These are phyloP conservation scores for Machaerirhynchus nigripectus DNA, from an alignment of 2,113 vertebrate genomes.

Conservation along the genomic window DNA sequence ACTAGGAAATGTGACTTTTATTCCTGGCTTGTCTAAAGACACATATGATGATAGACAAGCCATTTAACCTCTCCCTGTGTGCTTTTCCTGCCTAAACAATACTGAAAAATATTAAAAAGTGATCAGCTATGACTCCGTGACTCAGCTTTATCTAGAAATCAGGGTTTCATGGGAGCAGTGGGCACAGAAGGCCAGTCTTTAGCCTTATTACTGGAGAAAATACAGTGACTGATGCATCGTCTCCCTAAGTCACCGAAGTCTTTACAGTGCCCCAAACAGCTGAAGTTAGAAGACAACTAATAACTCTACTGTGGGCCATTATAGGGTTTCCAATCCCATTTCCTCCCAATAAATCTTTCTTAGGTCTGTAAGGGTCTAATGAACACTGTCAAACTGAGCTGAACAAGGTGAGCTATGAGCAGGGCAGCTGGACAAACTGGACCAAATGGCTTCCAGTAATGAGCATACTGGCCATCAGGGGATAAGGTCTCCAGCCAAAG, in stretches of 20 bases:
- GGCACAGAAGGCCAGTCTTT: neutral
- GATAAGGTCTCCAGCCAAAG: neutral
- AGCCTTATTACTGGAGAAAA: neutral
- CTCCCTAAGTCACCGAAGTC: neutral
- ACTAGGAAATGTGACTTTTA: neutral
- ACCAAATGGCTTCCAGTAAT: neutral
- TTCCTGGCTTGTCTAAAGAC: neutral
- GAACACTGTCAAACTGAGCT: neutral
- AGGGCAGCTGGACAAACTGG: neutral
- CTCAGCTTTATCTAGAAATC: neutral
- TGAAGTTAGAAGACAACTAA: neutral
- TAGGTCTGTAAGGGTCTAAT: neutral
- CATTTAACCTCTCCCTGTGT: neutral
- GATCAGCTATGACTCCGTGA: neutral
- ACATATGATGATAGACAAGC: rapidly evolving
- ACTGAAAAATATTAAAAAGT: neutral
- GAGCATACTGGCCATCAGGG: neutral
- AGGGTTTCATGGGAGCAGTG: neutral
- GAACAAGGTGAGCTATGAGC: neutral
- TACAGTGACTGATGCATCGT: neutral
- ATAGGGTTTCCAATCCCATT: neutral
- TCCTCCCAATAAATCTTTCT: neutral
- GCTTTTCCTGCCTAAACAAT: neutral
- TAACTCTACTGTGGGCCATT: neutral
- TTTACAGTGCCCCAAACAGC: neutral